Evolutionary conservation across 2,113 vertebrate genomes (phyloP).

Genomic region (Callopanchax toddi): DNA sequence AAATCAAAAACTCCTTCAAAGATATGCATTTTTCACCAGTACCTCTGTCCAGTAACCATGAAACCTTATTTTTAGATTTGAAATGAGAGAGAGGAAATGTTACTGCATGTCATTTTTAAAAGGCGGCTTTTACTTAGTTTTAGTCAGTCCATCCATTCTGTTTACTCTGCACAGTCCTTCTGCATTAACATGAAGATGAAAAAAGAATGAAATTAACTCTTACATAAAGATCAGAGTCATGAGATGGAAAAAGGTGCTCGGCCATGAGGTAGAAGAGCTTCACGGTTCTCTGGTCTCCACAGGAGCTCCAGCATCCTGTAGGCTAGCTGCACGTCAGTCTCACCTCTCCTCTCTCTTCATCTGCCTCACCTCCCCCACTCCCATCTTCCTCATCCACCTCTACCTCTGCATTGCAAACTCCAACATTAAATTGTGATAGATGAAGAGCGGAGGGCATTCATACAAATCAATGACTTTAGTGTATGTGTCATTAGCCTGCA

Average conservation of each 20-base stretch:
- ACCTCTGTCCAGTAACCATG: too few relatives aligned
- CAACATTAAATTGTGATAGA: slow-evolving; percentile 99
- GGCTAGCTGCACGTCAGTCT: background rate
- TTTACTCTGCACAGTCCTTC: too few relatives aligned
- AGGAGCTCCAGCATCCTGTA: background rate
- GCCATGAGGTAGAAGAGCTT: slow-evolving; percentile 79
- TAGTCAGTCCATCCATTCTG: too few relatives aligned
- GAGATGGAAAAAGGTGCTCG: slow-evolving; percentile 1
- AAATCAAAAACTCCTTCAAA: too few relatives aligned
- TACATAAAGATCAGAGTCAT: background rate
- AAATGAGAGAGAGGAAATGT: too few relatives aligned
- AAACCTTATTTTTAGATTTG: too few relatives aligned
- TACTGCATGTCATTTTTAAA: too few relatives aligned
- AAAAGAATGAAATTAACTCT: too few relatives aligned
- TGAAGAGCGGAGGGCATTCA: slow-evolving; percentile 99
- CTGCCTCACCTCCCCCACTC: slow-evolving; percentile 11
- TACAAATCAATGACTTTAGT: slow-evolving; percentile 99
- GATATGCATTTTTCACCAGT: too few relatives aligned
- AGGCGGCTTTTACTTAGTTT: too few relatives aligned
- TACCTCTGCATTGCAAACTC: slow-evolving; percentile 97
- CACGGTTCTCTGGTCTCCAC: slow-evolving; percentile 75
- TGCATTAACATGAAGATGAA: too few relatives aligned
- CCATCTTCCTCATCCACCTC: slow-evolving; percentile 35
- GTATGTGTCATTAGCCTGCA: slow-evolving; percentile 99
- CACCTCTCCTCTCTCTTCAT: background rate